Evolutionary conservation across 1,140 invertebrate genomes (phyloP), one percentile per base, ranked within the genome.

Genomic region (Drosophila ohnishii): DNA sequence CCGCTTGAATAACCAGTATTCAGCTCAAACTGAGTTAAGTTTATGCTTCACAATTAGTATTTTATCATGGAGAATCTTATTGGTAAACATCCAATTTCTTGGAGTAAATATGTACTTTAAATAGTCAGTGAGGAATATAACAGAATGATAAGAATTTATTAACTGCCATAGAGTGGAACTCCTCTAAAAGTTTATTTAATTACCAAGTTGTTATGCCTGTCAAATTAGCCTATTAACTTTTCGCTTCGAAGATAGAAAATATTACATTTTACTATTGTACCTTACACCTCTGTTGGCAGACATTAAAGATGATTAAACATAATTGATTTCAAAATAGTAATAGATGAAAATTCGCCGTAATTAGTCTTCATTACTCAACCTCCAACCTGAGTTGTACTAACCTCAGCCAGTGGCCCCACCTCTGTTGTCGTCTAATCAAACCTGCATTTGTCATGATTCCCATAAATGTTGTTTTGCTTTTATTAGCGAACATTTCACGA

Each of bases 401-500:
- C 35, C 50, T 44, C 58, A 55, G 32, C 39, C 50, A 28, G 40
- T 22, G 25, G 55, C 57, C 71, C 57, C 56, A 72, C 40, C 37
- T 35, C 34, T 45, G 62, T 37, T 56, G 55, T 58, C 73, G 48
- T 59, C 72, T 76, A 76, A 76, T 76, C 73, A 67, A 45, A 75
- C 55, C 64, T 59, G 62, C 62, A 76, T 76, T 76, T 76, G 62
- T 76, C 73, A 75, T 67, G 61, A 66, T 62, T 51, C 69, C 57
- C 57, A 73, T 73, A 73, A 76, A 75, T 76, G 73, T 67, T 57
- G 40, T 74, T 62, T 48, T 22, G 30, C 35, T 65, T 75, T 76
- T 76, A 76, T 76, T 76, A 67, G 62, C 56, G 19, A 55, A 32
- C 47, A 65, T 60, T 76, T 53, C 19, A 19, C 22, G 73, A 76